Evolutionary conservation across 1,140 invertebrate species (phyloP).

Genomic region (Pemphigus obesinymphae): DNA sequence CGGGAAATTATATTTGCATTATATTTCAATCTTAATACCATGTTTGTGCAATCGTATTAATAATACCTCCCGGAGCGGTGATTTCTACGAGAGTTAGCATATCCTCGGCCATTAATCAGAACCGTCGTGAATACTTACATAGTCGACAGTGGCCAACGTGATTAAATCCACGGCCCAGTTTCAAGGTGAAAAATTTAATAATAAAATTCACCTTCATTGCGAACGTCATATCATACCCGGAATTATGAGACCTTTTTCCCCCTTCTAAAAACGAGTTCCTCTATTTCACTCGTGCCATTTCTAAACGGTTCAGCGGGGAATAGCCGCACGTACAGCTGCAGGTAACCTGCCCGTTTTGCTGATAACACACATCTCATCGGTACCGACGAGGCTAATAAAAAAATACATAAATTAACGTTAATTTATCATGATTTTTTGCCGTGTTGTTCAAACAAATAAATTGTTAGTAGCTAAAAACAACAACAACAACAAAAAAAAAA

Average conservation of each 20-base stretch:
- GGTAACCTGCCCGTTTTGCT: background rate
- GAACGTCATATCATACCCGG: background rate
- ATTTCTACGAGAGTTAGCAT: background rate
- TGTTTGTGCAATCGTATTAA: background rate
- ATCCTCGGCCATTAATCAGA: background rate
- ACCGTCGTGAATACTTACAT: background rate
- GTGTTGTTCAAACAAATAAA: too few relatives aligned
- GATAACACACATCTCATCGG: conserved; percentile 2
- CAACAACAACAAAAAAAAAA: too few relatives aligned
- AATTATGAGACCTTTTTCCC: background rate
- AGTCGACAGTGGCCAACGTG: background rate
- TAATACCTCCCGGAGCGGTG: background rate
- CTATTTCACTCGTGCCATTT: background rate
- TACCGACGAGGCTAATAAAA: too few relatives aligned
- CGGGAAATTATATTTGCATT: background rate
- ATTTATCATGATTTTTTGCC: too few relatives aligned
- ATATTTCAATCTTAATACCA: background rate
- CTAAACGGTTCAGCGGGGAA: conserved; percentile 6
- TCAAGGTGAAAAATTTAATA: background rate
- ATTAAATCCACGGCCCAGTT: background rate
- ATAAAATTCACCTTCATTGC: too few relatives aligned
- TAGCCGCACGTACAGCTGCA: background rate
- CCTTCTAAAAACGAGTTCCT: background rate
- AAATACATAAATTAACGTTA: too few relatives aligned
- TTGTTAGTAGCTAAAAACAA: too few relatives aligned